phyloP scores from a whole-genome alignment of 2,888 invertebrate genomes.

The Orchesella flavescens region DNA sequence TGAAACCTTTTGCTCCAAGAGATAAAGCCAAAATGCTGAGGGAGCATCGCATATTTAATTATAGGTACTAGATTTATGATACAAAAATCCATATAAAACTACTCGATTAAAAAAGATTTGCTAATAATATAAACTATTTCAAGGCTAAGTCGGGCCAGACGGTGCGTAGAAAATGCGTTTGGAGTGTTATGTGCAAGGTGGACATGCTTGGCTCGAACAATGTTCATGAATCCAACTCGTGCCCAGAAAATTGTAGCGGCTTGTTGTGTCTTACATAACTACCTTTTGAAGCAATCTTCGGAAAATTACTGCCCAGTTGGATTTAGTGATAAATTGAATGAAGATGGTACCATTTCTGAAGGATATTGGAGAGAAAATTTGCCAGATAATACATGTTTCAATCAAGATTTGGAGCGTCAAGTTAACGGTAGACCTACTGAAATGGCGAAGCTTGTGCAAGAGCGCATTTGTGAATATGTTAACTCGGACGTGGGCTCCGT shows the following conservation, averaged over 20 bases:
- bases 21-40: slow-evolving; percentile 20
- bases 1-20: slow-evolving; percentile 69
- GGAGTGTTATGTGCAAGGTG: slow-evolving; percentile 53
- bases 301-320: slow-evolving; percentile 39
- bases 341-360: slow-evolving; percentile 17
- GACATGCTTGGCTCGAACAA: slow-evolving; percentile 41
- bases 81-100: not conserved
- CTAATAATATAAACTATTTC: too few relatives aligned
- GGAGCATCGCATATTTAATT: slow-evolving; percentile 38
- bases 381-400: not conserved
- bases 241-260: slow-evolving; percentile 47
- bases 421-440: not conserved
- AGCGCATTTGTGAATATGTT: slow-evolving; percentile 29
- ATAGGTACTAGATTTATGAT: slow-evolving; percentile 28
- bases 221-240: slow-evolving; percentile 35
- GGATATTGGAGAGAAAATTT: slow-evolving; percentile 4
- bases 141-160: slow-evolving; percentile 49
- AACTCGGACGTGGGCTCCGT: slow-evolving; percentile 20
- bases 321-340: slow-evolving; percentile 23
- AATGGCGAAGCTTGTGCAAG: slow-evolving; percentile 3
- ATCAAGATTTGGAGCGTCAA: not conserved
- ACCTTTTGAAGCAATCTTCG: slow-evolving; percentile 1
- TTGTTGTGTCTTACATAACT: slow-evolving; percentile 51
- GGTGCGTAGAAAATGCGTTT: slow-evolving; percentile 55
- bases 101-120: not conserved